A percentile compares a stretch with the other conserved stretches of the same genome.
These are phyloP conservation scores for Dynastes hyllus DNA, from an alignment of 2,888 invertebrate species.

Conservation along the genomic window DNA sequence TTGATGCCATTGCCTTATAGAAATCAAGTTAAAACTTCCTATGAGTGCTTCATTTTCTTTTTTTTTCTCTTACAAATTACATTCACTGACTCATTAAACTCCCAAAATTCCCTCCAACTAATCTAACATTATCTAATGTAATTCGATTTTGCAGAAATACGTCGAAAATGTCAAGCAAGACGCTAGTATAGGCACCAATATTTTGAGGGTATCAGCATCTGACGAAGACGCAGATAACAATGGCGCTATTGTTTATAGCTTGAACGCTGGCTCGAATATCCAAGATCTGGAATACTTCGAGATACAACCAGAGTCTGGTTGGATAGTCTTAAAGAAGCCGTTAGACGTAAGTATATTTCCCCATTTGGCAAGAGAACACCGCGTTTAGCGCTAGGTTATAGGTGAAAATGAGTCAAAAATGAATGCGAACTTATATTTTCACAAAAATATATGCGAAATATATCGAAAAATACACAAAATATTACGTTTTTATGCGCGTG, in stretches of 20 bases:
- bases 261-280: constrained; percentile 91
- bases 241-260: constrained; percentile 93
- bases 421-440: constrained; percentile 35
- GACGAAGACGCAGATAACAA: constrained; percentile 98
- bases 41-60: too few relatives aligned
- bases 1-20: too few relatives aligned
- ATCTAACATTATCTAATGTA: not conserved
- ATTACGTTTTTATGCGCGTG: not conserved
- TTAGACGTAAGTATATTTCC: constrained; percentile 90
- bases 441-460: not conserved
- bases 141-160: constrained; percentile 85
- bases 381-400: constrained; percentile 55
- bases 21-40: too few relatives aligned
- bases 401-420: constrained; percentile 41
- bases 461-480: not conserved
- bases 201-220: constrained; percentile 94
- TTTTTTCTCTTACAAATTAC: too few relatives aligned
- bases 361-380: constrained; percentile 48
- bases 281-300: constrained; percentile 96
- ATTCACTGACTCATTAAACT: too few relatives aligned
- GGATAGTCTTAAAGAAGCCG: constrained; percentile 96
- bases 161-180: constrained; percentile 98
- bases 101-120: too few relatives aligned
- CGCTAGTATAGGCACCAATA: constrained; percentile 95
- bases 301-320: constrained; percentile 97